These are phyloP conservation scores for Eleginops maclovinus DNA, from an alignment of 2,113 vertebrate species.

Conservation along the genomic window DNA sequence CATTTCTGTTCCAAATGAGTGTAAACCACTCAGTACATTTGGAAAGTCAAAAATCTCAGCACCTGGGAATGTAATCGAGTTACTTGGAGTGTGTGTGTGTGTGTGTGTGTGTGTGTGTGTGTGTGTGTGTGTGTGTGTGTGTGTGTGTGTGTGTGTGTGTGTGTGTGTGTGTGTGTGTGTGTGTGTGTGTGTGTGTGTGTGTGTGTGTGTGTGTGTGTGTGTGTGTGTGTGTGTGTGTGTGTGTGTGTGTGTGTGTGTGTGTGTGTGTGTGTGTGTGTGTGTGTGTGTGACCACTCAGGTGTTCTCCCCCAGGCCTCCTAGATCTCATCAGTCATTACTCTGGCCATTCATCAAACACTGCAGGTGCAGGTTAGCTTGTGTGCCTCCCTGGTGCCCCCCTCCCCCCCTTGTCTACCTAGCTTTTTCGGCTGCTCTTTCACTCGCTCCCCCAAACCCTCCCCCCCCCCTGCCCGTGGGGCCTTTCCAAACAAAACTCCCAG, in stretches of 20 bases:
- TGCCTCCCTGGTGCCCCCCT: background rate
- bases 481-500: constrained; percentile 56
- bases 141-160: constrained; percentile 46
- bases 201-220: no score
- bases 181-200: no score
- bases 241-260: constrained; percentile 50
- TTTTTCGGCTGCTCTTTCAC: constrained; percentile 58
- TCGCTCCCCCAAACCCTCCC: no score
- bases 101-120: constrained; percentile 38
- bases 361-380: constrained; percentile 67
- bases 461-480: constrained; percentile 54
- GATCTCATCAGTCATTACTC: constrained; percentile 84
- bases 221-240: constrained; percentile 5
- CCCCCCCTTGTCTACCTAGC: constrained; percentile 19
- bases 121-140: no score
- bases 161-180: constrained; percentile 24
- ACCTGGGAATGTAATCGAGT: constrained; percentile 37
- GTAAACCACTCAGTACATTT: background rate
- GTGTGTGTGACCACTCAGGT: constrained; percentile 75
- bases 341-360: constrained; percentile 81
- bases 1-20: background rate
- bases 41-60: constrained; percentile 17
- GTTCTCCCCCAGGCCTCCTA: constrained; percentile 79
- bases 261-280: constrained; percentile 45
- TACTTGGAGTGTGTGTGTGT: constrained; percentile 14